A percentile compares a stretch with the other conserved stretches of the same genome.
phyloP scores from a whole-genome alignment of 2,113 vertebrate species.

The Symphodus melops region DNA sequence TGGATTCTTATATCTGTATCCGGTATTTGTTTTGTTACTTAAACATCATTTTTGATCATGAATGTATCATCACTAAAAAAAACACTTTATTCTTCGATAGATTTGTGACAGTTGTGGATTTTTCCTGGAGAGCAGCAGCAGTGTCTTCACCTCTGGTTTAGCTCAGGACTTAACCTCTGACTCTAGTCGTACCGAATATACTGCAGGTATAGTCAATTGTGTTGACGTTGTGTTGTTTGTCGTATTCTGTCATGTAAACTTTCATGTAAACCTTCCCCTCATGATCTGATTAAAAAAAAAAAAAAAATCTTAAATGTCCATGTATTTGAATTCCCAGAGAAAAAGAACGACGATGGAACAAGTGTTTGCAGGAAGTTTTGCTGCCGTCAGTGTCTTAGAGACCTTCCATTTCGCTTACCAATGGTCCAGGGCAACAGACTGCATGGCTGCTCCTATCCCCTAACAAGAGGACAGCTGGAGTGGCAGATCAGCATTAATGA shows the following conservation, averaged over 20 bases:
- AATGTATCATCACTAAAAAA: background rate
- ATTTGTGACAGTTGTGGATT: constrained; percentile 73
- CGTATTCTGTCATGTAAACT: background rate
- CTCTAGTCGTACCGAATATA: background rate
- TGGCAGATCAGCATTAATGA: constrained; percentile 75
- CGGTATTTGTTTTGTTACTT: too few species aligned
- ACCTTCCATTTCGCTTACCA: constrained; percentile 14
- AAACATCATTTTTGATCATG: background rate
- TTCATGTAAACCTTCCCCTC: background rate
- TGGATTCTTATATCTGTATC: too few species aligned
- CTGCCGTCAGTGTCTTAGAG: constrained; percentile 1
- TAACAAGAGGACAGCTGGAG: constrained; percentile 74
- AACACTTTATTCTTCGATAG: constrained; percentile 47
- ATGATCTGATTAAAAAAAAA: too few species aligned
- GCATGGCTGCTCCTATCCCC: constrained; percentile 69
- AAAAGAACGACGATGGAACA: background rate
- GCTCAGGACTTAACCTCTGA: constrained; percentile 15
- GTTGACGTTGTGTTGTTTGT: background rate
- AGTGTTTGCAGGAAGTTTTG: constrained; percentile 2
- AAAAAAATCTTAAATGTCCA: background rate
- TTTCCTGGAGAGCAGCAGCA: constrained; percentile 52
- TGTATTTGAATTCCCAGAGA: constrained; percentile 28
- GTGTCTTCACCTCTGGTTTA: background rate
- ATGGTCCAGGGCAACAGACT: constrained; percentile 71
- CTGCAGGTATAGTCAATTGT: constrained; percentile 26